Evolutionary conservation across 2,888 invertebrate genomes (phyloP).

Genomic region (Eristalis arbustorum): DNA sequence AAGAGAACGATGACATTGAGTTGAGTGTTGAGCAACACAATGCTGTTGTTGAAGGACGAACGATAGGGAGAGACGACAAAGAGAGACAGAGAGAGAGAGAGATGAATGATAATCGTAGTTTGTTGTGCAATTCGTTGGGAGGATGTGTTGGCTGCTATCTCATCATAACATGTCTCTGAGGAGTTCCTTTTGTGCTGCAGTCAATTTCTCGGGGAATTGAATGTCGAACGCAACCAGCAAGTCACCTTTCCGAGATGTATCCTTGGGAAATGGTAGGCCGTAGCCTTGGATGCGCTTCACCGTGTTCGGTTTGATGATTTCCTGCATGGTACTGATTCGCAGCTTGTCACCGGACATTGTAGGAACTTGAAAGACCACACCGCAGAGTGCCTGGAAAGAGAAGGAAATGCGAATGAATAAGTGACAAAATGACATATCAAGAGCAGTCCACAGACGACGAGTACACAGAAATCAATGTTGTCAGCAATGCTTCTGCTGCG

Average conservation of each 20-base stretch:
- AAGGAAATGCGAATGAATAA: background rate
- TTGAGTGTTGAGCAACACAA: constrained; percentile 44
- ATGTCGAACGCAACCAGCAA: constrained; percentile 97
- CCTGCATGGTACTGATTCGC: constrained; percentile 89
- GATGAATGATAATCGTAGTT: background rate
- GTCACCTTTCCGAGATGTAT: constrained; percentile 94
- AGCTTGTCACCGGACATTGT: constrained; percentile 93
- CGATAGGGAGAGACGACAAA: background rate
- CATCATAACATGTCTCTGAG: constrained; percentile 91
- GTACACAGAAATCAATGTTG: no score
- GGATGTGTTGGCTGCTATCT: constrained; percentile 38
- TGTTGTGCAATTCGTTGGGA: constrained; percentile 38
- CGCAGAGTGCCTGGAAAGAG: constrained; percentile 92
- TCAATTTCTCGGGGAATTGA: constrained; percentile 93
- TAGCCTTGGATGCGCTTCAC: constrained; percentile 94
- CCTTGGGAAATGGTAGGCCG: constrained; percentile 96
- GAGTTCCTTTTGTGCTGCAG: constrained; percentile 92
- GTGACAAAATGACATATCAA: no score
- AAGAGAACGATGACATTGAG: constrained; percentile 52
- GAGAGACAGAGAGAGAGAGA: constrained; percentile 13
- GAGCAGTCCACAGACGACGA: no score
- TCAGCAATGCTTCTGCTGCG: no score
- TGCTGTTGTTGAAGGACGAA: background rate
- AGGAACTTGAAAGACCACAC: constrained; percentile 93
- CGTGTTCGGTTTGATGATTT: constrained; percentile 94